Evolutionary conservation across 1,140 invertebrate species (phyloP).

Genomic region (Micrasema longulum): DNA sequence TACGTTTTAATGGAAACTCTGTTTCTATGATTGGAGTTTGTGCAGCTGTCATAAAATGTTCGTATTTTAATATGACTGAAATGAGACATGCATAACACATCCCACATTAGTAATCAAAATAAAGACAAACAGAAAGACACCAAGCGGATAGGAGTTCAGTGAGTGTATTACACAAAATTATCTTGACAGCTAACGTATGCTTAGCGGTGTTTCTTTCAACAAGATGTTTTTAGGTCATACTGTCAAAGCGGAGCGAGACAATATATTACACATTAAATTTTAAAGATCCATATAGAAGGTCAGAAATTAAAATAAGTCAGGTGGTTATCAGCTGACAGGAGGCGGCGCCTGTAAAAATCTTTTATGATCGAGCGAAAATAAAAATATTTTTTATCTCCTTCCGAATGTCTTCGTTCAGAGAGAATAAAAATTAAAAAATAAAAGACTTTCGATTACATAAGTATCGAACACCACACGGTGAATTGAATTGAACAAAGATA

Average conservation of each 20-base stretch:
- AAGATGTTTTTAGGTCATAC: constrained; percentile 13
- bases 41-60: constrained; percentile 17
- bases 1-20: not conserved
- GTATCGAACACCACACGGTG: not conserved
- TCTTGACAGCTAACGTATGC: constrained; percentile 33
- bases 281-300: constrained; percentile 20
- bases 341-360: constrained; percentile 33
- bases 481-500: not conserved
- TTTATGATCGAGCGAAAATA: constrained; percentile 35
- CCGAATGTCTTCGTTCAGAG: not conserved
- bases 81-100: constrained; percentile 4
- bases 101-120: constrained; percentile 9
- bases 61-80: not conserved
- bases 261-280: constrained; percentile 11
- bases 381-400: constrained; percentile 37
- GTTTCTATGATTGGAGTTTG: not conserved
- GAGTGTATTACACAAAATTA: not conserved
- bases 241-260: not conserved
- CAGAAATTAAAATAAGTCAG: constrained; percentile 39
- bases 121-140: constrained; percentile 13
- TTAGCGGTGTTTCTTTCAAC: not conserved
- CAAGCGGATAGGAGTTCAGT: not conserved
- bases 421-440: constrained; percentile 3
- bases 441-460: constrained; percentile 34
- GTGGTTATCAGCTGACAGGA: constrained; percentile 44